A percentile compares a stretch with the other conserved stretches of the same genome.
phyloP scores from a whole-genome alignment of 1,140 invertebrate genomes.

The Caenorhabditis inopinata region DNA sequence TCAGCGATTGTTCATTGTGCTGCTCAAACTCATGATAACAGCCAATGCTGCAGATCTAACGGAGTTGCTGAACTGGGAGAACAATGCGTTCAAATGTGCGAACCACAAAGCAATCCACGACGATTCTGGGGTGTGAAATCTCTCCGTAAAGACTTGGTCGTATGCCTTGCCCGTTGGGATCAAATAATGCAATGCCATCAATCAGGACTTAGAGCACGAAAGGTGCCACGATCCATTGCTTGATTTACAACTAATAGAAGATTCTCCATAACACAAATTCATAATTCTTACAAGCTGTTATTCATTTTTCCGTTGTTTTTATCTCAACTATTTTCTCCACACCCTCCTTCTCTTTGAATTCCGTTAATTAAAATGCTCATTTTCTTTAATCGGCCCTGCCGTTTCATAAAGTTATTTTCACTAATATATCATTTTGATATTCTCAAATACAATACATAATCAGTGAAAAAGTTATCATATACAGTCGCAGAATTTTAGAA shows the following conservation, averaged over 20 bases:
- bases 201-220: constrained; percentile 61
- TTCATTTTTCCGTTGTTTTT: constrained; percentile 22
- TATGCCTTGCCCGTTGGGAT: constrained; percentile 65
- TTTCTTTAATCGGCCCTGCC: background rate
- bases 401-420: constrained; percentile 13
- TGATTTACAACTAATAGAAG: background rate
- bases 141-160: constrained; percentile 62
- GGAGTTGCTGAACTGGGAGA: constrained; percentile 63
- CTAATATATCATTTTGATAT: too few species aligned
- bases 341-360: background rate
- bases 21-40: constrained; percentile 65
- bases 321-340: background rate
- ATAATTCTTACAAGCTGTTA: constrained; percentile 35
- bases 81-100: constrained; percentile 60
- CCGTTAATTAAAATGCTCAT: background rate
- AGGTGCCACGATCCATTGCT: constrained; percentile 45
- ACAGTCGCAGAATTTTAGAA: too few species aligned
- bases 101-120: constrained; percentile 64
- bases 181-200: constrained; percentile 65
- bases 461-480: too few species aligned
- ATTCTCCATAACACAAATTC: background rate
- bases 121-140: constrained; percentile 64
- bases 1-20: constrained; percentile 64
- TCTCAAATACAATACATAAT: too few species aligned
- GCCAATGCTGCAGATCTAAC: constrained; percentile 58